phyloP scores from a whole-genome alignment of 2,888 invertebrate species.

The Hydrotaea diabolus region DNA sequence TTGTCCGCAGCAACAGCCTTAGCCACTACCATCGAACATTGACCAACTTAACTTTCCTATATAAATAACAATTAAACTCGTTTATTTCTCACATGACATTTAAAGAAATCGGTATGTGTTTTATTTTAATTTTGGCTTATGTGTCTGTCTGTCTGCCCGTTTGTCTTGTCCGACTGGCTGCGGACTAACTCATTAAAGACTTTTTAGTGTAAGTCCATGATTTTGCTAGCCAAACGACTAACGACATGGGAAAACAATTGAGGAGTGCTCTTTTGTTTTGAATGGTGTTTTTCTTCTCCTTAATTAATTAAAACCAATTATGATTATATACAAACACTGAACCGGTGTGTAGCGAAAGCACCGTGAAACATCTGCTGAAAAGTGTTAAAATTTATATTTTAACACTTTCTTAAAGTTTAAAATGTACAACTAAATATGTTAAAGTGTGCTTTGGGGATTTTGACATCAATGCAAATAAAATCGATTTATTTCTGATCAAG shows the following conservation, averaged over 20 bases:
- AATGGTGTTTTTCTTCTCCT: neutral
- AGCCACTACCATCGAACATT: neutral
- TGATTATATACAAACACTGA: neutral
- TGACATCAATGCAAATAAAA: no score
- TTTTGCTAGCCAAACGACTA: neutral
- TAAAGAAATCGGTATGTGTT: constrained; percentile 31
- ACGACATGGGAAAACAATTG: neutral
- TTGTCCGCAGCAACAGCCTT: no score
- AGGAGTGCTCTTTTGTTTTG: neutral
- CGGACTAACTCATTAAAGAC: neutral
- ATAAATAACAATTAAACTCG: constrained; percentile 50
- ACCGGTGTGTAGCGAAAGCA: neutral
- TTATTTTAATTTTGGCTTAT: neutral
- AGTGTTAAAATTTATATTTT: no score
- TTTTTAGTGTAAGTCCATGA: constrained; percentile 10
- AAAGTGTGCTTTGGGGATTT: no score
- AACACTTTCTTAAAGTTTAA: no score
- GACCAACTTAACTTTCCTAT: constrained; percentile 15
- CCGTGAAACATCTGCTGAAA: no score
- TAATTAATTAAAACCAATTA: constrained; percentile 32
- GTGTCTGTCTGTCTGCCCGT: no score
- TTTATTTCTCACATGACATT: constrained; percentile 58
- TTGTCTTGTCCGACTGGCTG: neutral
- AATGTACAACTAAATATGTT: no score
- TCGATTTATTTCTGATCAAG: no score